Evolutionary conservation across 2,797 vertebrate genomes (phyloP), one percentile per base, ranked within the genome.

Genomic region (Pteropus rufus): DNA sequence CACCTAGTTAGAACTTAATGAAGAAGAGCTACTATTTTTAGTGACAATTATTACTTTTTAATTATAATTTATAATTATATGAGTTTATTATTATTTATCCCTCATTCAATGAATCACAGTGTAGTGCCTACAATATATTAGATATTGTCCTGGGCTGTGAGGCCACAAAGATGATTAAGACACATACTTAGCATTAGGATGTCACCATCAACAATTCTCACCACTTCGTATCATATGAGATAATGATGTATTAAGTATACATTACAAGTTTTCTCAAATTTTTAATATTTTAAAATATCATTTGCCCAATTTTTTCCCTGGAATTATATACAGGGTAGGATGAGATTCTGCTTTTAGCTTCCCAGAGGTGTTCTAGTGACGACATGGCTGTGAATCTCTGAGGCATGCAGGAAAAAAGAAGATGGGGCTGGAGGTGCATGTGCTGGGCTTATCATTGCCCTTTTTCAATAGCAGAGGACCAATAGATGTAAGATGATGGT

Each of bases 41-140:
- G 44, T 41, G 41, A 21, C 19, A 91, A 44, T 46, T 77, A 81
- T 67, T 89, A 87, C 62, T 88, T 41, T 76, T 83, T 87, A 79
- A 44, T 70, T 81, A 34, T 29, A 90, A 80, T 39, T 67, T 85
- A 91, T 89, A 76, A 72, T n/a, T 95, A 34, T 93, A 34, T 73
- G 21, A 60, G 23, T 89, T 93, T 88, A 70, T 62, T 91, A 64
- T 65, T 64, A 39, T 54, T 80, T 79, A 34, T 23, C 29, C 4
- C 89, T 96, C 31, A 24, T 69, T 49, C 44, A 73, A 0, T 70
- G 64, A 89, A 54, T 10, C 89, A 70, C 19, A 88, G 14, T 41
- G 86, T 69, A 69, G 8, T 56, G 3, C 56, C 52, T 49, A 23
- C 23, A 3, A 41, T 64, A 60, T 1, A 24, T 31, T 15, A 70